Conservation (phyloP, 1,140 invertebrate genomes). For the Bursaphelenchus mucronatus region DNA sequence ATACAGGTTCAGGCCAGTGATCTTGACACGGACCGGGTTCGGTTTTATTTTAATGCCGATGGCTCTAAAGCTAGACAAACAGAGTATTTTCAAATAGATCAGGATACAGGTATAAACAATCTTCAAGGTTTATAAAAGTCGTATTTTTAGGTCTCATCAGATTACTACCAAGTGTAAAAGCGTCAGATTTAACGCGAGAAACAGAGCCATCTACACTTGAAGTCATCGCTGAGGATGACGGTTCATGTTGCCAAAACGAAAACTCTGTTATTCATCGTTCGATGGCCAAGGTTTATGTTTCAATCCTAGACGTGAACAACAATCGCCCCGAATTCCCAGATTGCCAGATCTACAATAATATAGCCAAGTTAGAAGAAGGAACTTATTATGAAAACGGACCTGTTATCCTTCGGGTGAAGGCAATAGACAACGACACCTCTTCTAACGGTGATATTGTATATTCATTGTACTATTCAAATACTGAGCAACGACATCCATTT, state of each 20-base stretch:
- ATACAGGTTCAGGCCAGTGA: slow-evolving; percentile 52
- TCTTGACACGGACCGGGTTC: slow-evolving; percentile 53
- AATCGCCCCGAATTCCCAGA: slow-evolving; percentile 49
- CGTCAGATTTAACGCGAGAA: slow-evolving; percentile 33
- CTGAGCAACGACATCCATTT: slow-evolving; percentile 54
- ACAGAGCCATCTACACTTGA: slow-evolving; percentile 48
- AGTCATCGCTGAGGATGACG: slow-evolving; percentile 54
- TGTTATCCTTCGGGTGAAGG: slow-evolving; percentile 36
- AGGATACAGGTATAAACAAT: slow-evolving; percentile 45
- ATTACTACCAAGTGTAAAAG: slow-evolving; percentile 31
- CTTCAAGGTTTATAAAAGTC: neutral
- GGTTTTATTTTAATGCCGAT: slow-evolving; percentile 43
- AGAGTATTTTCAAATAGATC: slow-evolving; percentile 50
- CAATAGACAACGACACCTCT: slow-evolving; percentile 50
- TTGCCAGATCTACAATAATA: slow-evolving; percentile 41
- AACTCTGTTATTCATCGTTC: slow-evolving; percentile 4
- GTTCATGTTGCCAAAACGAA: slow-evolving; percentile 47
- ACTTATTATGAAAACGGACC: slow-evolving; percentile 35
- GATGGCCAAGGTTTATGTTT: slow-evolving; percentile 46
- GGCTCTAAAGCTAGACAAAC: slow-evolving; percentile 32
- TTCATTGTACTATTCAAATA: slow-evolving; percentile 52
- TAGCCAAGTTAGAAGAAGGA: slow-evolving; percentile 50
- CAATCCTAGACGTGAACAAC: slow-evolving; percentile 55
- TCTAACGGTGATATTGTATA: slow-evolving; percentile 55
- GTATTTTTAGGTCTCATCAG: slow-evolving; percentile 48